Evolutionary conservation across 2,797 vertebrate genomes (phyloP), one percentile per base, ranked within the genome.

Genomic region (Austrolebias charrua): DNA sequence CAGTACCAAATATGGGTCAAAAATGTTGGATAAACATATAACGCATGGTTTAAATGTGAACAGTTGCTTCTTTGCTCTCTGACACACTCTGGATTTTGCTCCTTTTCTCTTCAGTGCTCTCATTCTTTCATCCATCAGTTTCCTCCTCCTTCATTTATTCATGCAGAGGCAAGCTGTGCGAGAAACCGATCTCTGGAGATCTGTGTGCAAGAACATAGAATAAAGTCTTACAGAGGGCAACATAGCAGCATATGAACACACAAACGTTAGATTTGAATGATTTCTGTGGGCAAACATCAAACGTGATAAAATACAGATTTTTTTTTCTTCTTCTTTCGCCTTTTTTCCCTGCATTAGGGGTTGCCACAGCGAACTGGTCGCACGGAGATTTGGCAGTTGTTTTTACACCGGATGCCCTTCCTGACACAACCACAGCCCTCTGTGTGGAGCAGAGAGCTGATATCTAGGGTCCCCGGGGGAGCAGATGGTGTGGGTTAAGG

Each of bases 1-100:
- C 64, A 72, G 84, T 80, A 79, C 73, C 74, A 81, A 70, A 91
- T 87, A 71, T 90, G 78, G 89, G 89, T 88, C 85, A 87, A 75
- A 81, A 61, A 83, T 76, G 69, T 35, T 48, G 19, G 71, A 70
- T 54, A 61, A 75, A 80, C 59, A 33, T 55, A 48, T 12, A 55
- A 16, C 49, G 48, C 59, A 56, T 16, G 56, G 49, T 29, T 28
- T 4, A 6, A 66, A 55, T 2, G 67, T 61, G 48, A 70, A 72
- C 49, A 42, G 60, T 74, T 29, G n/a, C 54, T 63, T 64, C 43
- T 60, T 56, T 53, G 40, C 29, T 53, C 40, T 72, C 66, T 75
- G 53, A 44, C 19, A 71, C 64, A 54, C 19, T 55, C 61, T 52
- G 19, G 19, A 63, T 76, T 70, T 65, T 63, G 10, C 64, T 60